Base-by-base conservation (phyloP, 2,888 invertebrate genomes). In the Tetropium fuscum region DNA sequence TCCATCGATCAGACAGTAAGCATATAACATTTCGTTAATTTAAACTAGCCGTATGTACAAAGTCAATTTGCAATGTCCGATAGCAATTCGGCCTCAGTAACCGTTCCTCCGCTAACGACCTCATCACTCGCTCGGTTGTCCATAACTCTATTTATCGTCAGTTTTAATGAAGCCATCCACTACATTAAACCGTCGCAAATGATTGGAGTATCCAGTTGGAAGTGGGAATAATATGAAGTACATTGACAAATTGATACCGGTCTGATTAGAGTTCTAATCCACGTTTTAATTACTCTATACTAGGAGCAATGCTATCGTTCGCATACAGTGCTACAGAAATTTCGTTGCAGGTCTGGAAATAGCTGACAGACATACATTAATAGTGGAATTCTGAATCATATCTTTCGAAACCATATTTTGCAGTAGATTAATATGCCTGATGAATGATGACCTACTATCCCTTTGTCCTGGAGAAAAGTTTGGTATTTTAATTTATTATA, bases 131-230 rank as follows among this genome's bases (percentile, higher is more conserved):
- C 48, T 57, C 63, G 59, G 55, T 65, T 58, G 63, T 63, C 53
- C 59, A 58, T 63, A 59, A 68, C 65, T 60, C 63, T 66, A 66
- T 69, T 69, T 71, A 68, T 64, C 58, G 61, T 53, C 64, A 60
- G 55, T 62, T 45, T 64, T 71, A 68, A 71, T 71, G 69, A 69
- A 71, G 68, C 60, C 61, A 68, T 68, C 69, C 61, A 58, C 63
- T 61, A 63, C 60, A 62, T 64, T 63, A 59, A 68, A 61, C 64
- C 60, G 55, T 63, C 60, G 67, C 68, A 67, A 68, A 68, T 66
- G 60, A 67, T 61, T 62, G 51, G 60, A 55, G 60, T 53, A 63
- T 58, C 61, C 58, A 43, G 58, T 43, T 53, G 44, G 38, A 45
- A 53, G 51, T 58, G 53, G 53, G 34, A 47, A 53, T 58, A 40